Evolutionary conservation across 2,113 vertebrate species (phyloP).

Genomic region (Hypanus sabinus): DNA sequence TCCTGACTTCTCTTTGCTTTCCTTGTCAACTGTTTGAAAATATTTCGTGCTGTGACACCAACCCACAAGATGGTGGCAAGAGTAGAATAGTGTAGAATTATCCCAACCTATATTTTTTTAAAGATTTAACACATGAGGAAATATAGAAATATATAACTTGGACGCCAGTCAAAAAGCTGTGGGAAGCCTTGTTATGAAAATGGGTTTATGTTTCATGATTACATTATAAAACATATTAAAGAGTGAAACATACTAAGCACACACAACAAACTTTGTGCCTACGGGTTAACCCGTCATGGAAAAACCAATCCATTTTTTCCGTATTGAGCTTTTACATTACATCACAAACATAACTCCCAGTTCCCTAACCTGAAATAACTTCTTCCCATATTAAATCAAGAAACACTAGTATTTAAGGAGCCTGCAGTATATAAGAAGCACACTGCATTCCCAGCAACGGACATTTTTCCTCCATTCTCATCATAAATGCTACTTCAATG

Average conservation of each 20-base stretch:
- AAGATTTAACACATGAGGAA: background rate
- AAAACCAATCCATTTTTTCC: background rate
- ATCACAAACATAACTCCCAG: background rate
- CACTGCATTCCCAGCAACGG: background rate
- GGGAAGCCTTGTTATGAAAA: background rate
- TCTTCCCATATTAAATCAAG: background rate
- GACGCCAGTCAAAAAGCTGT: background rate
- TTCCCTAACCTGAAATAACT: background rate
- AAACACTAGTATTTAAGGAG: background rate
- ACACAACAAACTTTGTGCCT: background rate
- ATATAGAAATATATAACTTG: background rate
- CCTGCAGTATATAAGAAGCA: background rate
- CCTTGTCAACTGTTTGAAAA: slow-evolving; percentile 92
- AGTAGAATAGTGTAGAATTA: slow-evolving; percentile 92
- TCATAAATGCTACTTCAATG: background rate
- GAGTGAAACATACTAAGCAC: background rate
- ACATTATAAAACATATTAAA: background rate
- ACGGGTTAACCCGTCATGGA: background rate
- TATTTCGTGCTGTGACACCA: slow-evolving; percentile 90
- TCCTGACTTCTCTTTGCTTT: slow-evolving; percentile 88
- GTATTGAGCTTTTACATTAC: background rate
- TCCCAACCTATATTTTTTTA: slow-evolving; percentile 70
- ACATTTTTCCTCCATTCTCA: background rate
- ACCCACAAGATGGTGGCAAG: slow-evolving; percentile 88
- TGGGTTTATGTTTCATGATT: background rate